These are phyloP conservation scores for Diplodus puntazzo DNA, from an alignment of 2,797 vertebrate species.

Conservation along the genomic window DNA sequence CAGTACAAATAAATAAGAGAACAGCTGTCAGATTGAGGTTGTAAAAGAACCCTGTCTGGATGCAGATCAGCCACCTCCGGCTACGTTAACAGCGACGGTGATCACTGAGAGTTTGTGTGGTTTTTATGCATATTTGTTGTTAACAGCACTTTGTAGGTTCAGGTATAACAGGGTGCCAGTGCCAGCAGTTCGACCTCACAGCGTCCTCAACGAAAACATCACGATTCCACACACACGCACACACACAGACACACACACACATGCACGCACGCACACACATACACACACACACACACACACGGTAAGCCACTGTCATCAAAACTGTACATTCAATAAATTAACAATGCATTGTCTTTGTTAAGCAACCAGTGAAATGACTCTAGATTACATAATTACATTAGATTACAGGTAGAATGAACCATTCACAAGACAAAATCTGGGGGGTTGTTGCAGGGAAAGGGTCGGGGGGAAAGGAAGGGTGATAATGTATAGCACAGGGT, in stretches of 20 bases:
- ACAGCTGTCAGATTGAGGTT: slow-evolving; percentile 63
- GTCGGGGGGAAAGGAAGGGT: slow-evolving; percentile 43
- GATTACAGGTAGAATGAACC: slow-evolving; percentile 74
- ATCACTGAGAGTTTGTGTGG: slow-evolving; percentile 66
- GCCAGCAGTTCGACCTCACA: slow-evolving; percentile 61
- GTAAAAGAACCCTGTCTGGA: slow-evolving; percentile 60
- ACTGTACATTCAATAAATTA: slow-evolving; percentile 85
- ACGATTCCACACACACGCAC: slow-evolving; percentile 6
- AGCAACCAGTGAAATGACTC: slow-evolving; percentile 77
- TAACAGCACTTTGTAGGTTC: slow-evolving; percentile 81
- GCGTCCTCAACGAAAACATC: slow-evolving; percentile 63
- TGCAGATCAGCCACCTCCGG: slow-evolving; percentile 48
- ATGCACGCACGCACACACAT: neutral
- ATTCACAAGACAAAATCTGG: slow-evolving; percentile 68
- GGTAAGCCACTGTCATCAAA: slow-evolving; percentile 76
- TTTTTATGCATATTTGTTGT: slow-evolving; percentile 78
- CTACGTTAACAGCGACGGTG: slow-evolving; percentile 65
- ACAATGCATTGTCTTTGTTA: slow-evolving; percentile 69
- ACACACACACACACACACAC: slow-evolving; percentile 42
- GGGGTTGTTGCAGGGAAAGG: slow-evolving; percentile 22
- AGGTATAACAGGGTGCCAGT: slow-evolving; percentile 62
- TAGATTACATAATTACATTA: slow-evolving; percentile 80
- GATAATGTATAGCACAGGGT: slow-evolving; percentile 63
- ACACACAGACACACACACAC: neutral
- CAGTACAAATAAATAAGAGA: slow-evolving; percentile 71